These are phyloP conservation scores for Trachelipus rathkii DNA, from an alignment of 1,140 invertebrate genomes.

Conservation along the genomic window DNA sequence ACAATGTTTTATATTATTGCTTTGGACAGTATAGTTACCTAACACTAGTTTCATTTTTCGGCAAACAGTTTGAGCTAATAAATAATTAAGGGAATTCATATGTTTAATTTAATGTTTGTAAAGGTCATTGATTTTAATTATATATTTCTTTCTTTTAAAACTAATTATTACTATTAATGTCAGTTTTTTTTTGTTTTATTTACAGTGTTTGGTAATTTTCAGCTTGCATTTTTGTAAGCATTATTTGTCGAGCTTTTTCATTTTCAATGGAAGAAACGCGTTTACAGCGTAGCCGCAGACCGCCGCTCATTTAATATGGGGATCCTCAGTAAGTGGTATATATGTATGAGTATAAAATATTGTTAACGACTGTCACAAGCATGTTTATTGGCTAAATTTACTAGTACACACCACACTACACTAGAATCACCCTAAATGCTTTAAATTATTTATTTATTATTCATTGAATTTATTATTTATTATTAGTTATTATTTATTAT, in stretches of 20 bases:
- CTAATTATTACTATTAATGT: constrained; percentile 4
- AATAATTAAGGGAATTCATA: too few species aligned
- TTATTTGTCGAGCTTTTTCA: constrained; percentile 63
- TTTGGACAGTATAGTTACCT: background rate
- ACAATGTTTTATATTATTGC: background rate
- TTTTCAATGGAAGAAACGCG: constrained; percentile 59
- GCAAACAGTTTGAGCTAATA: too few species aligned
- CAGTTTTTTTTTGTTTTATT: constrained; percentile 38
- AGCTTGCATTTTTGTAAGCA: constrained; percentile 93
- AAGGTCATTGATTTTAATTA: background rate
- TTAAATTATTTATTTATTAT: background rate
- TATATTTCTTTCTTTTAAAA: background rate
- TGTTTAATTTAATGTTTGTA: background rate
- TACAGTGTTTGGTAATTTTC: constrained; percentile 80
- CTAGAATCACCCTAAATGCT: too few species aligned
- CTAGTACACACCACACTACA: background rate
- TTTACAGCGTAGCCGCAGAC: constrained; percentile 63
- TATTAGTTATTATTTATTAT: background rate
- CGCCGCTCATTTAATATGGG: constrained; percentile 70
- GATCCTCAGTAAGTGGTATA: constrained; percentile 69
- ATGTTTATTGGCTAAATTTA: background rate
- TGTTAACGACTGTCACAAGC: background rate
- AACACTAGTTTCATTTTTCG: too few species aligned
- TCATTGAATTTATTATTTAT: background rate
- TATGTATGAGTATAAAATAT: background rate